A percentile compares a stretch with the other conserved stretches of the same genome.
phyloP scores from a whole-genome alignment of 1,140 invertebrate species.

The Hyles vespertilio region DNA sequence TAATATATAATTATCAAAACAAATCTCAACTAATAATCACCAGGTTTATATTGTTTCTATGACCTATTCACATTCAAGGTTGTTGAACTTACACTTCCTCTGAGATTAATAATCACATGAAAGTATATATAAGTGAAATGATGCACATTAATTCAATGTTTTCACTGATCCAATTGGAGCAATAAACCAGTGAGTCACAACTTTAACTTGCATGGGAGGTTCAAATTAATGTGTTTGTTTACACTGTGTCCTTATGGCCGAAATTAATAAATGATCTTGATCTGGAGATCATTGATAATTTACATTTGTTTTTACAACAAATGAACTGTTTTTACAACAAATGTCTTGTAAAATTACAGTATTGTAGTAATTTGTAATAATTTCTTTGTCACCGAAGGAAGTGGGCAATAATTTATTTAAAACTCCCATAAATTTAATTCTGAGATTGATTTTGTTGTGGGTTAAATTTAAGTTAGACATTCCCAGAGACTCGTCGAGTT shows the following conservation, averaged over 20 bases:
- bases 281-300: neutral
- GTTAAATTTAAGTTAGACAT: too few relatives aligned
- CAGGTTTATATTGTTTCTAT: constrained; percentile 21
- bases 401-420: too few relatives aligned
- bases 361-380: too few relatives aligned
- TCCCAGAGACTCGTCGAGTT: too few relatives aligned
- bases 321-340: too few relatives aligned
- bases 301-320: neutral
- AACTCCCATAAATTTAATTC: too few relatives aligned
- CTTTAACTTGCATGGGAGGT: constrained; percentile 5
- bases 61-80: constrained; percentile 24
- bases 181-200: constrained; percentile 15
- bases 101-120: constrained; percentile 37
- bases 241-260: neutral
- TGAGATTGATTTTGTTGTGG: too few relatives aligned
- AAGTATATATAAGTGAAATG: constrained; percentile 34
- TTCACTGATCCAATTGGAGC: constrained; percentile 26
- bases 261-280: neutral
- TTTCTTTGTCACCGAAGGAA: too few relatives aligned
- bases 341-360: too few relatives aligned
- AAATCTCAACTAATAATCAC: constrained; percentile 4
- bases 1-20: neutral
- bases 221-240: constrained; percentile 2
- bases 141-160: constrained; percentile 28
- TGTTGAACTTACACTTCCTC: constrained; percentile 46